These are phyloP conservation scores for Gymnothorax reevesii DNA, from an alignment of 2,797 vertebrate genomes.

Conservation along the genomic window DNA sequence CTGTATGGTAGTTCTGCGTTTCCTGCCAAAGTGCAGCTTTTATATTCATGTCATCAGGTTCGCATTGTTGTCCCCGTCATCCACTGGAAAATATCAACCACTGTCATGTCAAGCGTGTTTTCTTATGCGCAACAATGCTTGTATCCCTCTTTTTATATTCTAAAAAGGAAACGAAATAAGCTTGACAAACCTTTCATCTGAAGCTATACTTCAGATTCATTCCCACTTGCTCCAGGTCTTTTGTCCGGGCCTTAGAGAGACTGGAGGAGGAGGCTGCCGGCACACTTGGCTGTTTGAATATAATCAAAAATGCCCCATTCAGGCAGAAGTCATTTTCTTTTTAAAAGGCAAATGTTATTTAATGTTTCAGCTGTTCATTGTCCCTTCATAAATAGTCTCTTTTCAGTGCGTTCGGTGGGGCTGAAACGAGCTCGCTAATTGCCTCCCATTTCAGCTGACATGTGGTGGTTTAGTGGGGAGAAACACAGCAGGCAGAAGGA, in stretches of 20 bases:
- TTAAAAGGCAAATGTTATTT: slow-evolving; percentile 99
- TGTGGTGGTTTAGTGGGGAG: slow-evolving; percentile 99
- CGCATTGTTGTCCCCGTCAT: neutral
- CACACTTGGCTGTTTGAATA: slow-evolving; percentile 99
- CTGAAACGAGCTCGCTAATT: slow-evolving; percentile 99
- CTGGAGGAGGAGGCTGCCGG: slow-evolving; percentile 52
- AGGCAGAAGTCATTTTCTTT: slow-evolving; percentile 99
- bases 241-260: slow-evolving; percentile 78
- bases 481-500: slow-evolving; percentile 99
- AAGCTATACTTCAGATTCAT: slow-evolving; percentile 92
- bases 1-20: slow-evolving; percentile 43
- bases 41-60: neutral
- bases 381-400: slow-evolving; percentile 99
- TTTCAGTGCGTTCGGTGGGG: slow-evolving; percentile 99
- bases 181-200: slow-evolving; percentile 85
- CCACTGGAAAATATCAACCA: slow-evolving; percentile 82
- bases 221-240: slow-evolving; percentile 82
- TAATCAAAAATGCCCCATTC: slow-evolving; percentile 99
- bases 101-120: slow-evolving; percentile 77
- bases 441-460: slow-evolving; percentile 99
- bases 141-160: slow-evolving; percentile 74
- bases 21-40: slow-evolving; percentile 46
- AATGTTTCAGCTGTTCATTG: slow-evolving; percentile 99
- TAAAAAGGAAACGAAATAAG: slow-evolving; percentile 65
- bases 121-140: slow-evolving; percentile 87